A percentile compares a stretch with the other conserved stretches of the same genome.
phyloP scores from a whole-genome alignment of 2,888 invertebrate genomes.

The Tigriopus californicus region DNA sequence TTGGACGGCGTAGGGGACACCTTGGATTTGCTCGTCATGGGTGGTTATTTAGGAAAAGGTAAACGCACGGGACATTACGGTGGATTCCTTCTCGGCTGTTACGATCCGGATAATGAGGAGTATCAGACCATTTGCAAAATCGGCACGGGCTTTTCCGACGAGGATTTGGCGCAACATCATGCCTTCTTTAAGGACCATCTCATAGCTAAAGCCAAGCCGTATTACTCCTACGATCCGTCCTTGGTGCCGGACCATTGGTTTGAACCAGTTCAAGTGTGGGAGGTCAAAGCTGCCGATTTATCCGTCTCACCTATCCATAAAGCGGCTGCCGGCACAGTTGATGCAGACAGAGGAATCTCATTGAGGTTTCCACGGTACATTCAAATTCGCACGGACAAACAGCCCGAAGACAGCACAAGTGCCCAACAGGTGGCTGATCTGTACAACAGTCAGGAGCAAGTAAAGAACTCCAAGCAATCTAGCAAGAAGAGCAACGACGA shows the following conservation, averaged over 20 bases:
- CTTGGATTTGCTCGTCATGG: conserved; percentile 82
- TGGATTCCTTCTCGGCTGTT: conserved; percentile 84
- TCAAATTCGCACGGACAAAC: conserved; percentile 74
- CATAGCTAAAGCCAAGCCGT: conserved; percentile 48
- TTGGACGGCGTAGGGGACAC: conserved; percentile 91
- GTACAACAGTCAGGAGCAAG: conserved; percentile 81
- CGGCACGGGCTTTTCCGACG: conserved; percentile 87
- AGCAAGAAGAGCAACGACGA: conserved; percentile 1
- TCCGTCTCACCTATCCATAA: conserved; percentile 84
- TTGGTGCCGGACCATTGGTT: conserved; percentile 75
- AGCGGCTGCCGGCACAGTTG: conserved; percentile 70
- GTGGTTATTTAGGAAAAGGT: conserved; percentile 80
- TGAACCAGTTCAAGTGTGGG: conserved; percentile 71
- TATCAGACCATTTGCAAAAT: conserved; percentile 87
- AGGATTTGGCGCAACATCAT: conserved; percentile 55
- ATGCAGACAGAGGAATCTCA: conserved; percentile 79
- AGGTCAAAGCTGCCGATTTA: conserved; percentile 89
- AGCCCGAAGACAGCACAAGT: conserved; percentile 73
- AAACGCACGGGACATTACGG: conserved; percentile 82
- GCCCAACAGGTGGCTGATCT: conserved; percentile 67
- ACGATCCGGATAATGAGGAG: conserved; percentile 69
- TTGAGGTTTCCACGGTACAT: conserved; percentile 77
- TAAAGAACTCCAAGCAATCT: conserved; percentile 26
- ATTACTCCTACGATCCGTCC: conserved; percentile 29
- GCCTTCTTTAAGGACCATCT: conserved; percentile 52